A percentile compares a stretch with the other conserved stretches of the same genome.
phyloP scores from a whole-genome alignment of 2,797 vertebrate genomes.

The Sebastes nivosus region DNA sequence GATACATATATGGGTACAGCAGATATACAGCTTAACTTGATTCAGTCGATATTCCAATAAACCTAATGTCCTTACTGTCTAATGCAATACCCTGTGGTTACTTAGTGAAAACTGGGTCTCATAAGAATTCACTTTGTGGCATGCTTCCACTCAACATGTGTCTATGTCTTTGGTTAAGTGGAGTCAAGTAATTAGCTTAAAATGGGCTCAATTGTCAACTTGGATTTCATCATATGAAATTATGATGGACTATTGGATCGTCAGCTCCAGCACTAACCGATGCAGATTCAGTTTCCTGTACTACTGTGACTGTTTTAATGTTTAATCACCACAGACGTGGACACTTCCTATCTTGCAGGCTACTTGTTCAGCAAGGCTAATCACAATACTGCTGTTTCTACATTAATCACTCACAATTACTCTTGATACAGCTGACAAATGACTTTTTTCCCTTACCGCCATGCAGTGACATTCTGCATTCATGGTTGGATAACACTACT shows the following conservation, averaged over 20 bases:
- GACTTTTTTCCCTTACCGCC: slow-evolving; percentile 10
- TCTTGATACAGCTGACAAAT: slow-evolving; percentile 67
- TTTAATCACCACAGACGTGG: slow-evolving; percentile 48
- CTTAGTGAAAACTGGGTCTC: background rate
- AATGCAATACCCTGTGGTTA: background rate
- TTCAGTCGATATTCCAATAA: background rate
- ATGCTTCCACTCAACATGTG: background rate
- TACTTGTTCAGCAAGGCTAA: slow-evolving; percentile 62
- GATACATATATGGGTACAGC: background rate
- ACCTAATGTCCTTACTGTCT: background rate
- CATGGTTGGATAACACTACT: slow-evolving; percentile 49
- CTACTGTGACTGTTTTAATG: slow-evolving; percentile 20
- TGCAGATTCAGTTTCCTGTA: slow-evolving; percentile 22
- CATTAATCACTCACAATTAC: slow-evolving; percentile 60
- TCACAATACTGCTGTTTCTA: slow-evolving; percentile 52
- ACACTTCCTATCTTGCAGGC: slow-evolving; percentile 46
- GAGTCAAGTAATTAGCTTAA: background rate
- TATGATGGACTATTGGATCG: background rate
- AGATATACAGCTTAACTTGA: background rate
- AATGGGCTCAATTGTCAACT: slow-evolving; percentile 5
- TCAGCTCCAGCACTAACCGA: background rate
- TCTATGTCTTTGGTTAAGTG: background rate
- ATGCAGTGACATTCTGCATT: slow-evolving; percentile 58
- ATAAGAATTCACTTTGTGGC: background rate
- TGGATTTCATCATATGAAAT: slow-evolving; percentile 3